Evolutionary conservation across 1,140 invertebrate genomes (phyloP).

Genomic region (Brachionus sp.): DNA sequence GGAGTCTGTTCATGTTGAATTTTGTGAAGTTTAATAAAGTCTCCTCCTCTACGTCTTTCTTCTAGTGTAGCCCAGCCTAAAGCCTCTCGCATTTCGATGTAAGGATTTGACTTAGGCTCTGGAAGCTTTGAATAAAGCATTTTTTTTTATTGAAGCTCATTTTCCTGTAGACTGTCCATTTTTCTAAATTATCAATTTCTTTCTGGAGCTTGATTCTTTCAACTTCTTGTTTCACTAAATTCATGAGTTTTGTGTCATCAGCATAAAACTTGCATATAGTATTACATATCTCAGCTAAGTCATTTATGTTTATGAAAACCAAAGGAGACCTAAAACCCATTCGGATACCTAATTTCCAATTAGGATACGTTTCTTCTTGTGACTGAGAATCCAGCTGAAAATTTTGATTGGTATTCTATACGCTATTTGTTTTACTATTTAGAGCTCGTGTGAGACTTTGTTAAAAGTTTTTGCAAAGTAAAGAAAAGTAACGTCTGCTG

Average conservation of each 20-base stretch:
- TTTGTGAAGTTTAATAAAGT: neutral
- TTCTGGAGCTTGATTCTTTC: neutral
- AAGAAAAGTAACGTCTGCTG: neutral
- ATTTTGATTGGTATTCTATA: neutral
- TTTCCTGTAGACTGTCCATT: neutral
- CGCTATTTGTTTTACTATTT: neutral
- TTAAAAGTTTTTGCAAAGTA: neutral
- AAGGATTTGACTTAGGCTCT: neutral
- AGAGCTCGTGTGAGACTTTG: neutral
- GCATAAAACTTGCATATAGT: neutral
- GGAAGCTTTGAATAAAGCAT: neutral
- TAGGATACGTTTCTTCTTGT: neutral
- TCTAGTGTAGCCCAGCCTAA: neutral
- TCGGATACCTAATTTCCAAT: neutral
- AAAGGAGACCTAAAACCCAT: too few species aligned
- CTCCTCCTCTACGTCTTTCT: neutral
- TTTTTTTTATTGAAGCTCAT: neutral
- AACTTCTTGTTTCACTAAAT: neutral
- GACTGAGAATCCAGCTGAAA: neutral
- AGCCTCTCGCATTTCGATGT: neutral
- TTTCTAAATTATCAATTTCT: neutral
- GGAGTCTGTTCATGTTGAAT: neutral
- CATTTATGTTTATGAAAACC: too few species aligned
- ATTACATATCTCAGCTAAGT: too few species aligned
- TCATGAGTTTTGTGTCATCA: conserved; percentile 9